A percentile compares a stretch with the other conserved stretches of the same genome.
Conservation (phyloP, 2,113 vertebrate genomes). For the Hippolais icterina region DNA sequence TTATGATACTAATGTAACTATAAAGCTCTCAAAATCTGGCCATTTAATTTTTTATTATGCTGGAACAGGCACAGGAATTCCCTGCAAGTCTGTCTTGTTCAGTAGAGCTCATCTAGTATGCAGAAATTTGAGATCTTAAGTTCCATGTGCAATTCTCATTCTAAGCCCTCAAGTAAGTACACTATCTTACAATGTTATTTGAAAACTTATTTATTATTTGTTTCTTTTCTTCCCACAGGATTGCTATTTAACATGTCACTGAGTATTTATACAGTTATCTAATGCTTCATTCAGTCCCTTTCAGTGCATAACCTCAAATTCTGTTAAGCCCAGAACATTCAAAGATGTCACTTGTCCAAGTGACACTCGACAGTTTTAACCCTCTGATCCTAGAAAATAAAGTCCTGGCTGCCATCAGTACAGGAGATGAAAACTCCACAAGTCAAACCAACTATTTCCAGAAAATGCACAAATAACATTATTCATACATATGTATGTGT, state of each 20-base stretch:
- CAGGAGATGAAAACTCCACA: background rate
- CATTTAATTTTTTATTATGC: background rate
- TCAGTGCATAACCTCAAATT: background rate
- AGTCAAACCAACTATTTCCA: background rate
- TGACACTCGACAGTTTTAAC: background rate
- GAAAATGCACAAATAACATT: background rate
- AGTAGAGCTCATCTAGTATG: background rate
- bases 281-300: background rate
- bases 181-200: background rate
- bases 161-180: background rate
- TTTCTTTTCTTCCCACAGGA: background rate
- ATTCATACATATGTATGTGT: background rate
- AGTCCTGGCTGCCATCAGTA: background rate
- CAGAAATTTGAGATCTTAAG: background rate
- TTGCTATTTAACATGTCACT: background rate
- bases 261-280: background rate
- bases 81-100: background rate
- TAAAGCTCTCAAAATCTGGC: background rate
- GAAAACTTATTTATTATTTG: background rate
- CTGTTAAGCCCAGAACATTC: background rate
- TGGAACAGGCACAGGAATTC: background rate
- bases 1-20: background rate
- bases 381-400: background rate
- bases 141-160: background rate
- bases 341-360: background rate